Evolutionary conservation across 37 sponge, comb jelly and placozoan species (phyloP), one percentile per base, ranked within the genome.

Genomic region (Axinella damicornis): DNA sequence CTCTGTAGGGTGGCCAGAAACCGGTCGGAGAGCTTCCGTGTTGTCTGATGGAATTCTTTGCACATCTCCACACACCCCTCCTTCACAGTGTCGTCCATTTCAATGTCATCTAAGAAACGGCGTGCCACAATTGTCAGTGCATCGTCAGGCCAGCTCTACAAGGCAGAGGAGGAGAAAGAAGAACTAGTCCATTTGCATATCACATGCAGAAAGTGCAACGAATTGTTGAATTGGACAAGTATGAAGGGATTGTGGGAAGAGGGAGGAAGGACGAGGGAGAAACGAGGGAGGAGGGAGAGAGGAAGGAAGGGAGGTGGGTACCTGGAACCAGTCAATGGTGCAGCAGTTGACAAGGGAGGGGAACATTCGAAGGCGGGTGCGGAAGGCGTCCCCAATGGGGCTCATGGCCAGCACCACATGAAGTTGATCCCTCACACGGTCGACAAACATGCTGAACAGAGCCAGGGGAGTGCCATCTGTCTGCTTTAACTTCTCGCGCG

Each of bases 311-410:
- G 46, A 46, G 46, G 46, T 9, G 4, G 46, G 25, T 36, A 93
- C 96, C 89, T 97, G 98, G 86, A 98, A 98, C 99, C 99, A 98
- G 79, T 98, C 94, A 67, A 98, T 98, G 71, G 98, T 98, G 69
- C 98, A 98, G 86, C 98, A 98, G 89, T 98, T 98, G 77, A 98
- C 95, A 34, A 98, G 95, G 17, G 99, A 98, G 5, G 99, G 99
- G 88, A 98, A 98, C 92, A 85, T 96, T 55, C 99, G 89, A 18
- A 98, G 88, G 20, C 96, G 80, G 19, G 80, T 90, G 18, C 99
- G 56, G 88, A 98, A 96, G 61, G 99, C 94, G 38, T 96, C 97
- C 60, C 99, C 99, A 37, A 98, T 98, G 28, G 99, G 99, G 54
- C 97, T 96, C 96, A 98, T 96, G 34, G 94, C 93, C n/a, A 98